phyloP scores from a whole-genome alignment of 92 coral and sea anemone species.

The Pocillopora meandrina region DNA sequence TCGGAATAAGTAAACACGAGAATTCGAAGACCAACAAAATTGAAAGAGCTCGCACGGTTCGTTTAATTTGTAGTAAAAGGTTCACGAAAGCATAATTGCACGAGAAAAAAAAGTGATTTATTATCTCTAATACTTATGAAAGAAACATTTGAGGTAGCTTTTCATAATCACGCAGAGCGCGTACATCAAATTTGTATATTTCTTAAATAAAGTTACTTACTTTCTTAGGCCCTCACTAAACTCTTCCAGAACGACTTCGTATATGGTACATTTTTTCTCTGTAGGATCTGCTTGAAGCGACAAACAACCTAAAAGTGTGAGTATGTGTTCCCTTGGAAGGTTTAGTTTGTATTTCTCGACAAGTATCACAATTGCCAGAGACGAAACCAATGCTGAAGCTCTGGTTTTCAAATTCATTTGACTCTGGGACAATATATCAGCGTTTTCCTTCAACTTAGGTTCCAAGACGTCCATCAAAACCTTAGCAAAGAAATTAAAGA shows the following conservation, averaged over 20 bases:
- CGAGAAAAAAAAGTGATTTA: no score
- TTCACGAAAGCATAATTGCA: no score
- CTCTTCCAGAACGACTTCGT: slow-evolving; percentile 20
- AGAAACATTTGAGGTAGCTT: no score
- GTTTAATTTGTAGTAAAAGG: no score
- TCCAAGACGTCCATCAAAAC: slow-evolving; percentile 48
- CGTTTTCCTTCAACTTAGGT: slow-evolving; percentile 55
- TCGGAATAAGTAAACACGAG: no score
- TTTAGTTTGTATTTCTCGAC: not conserved
- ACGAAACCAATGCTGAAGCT: slow-evolving; percentile 48
- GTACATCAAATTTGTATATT: no score
- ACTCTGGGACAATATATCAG: slow-evolving; percentile 25
- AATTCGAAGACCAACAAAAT: no score
- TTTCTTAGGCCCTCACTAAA: not conserved
- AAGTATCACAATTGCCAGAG: slow-evolving; percentile 42
- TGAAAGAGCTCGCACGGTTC: no score
- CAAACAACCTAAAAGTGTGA: slow-evolving; percentile 1
- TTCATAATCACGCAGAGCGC: no score
- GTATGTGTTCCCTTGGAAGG: not conserved
- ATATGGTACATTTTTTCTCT: slow-evolving; percentile 13
- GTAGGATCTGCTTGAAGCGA: slow-evolving; percentile 37
- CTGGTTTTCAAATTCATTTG: slow-evolving; percentile 3
- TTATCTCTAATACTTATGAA: no score
- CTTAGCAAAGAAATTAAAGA: slow-evolving; percentile 28
- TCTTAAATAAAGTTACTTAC: not conserved